Base-by-base conservation (phyloP, 2,888 invertebrate genomes). In the Zygogramma bicolorata region DNA sequence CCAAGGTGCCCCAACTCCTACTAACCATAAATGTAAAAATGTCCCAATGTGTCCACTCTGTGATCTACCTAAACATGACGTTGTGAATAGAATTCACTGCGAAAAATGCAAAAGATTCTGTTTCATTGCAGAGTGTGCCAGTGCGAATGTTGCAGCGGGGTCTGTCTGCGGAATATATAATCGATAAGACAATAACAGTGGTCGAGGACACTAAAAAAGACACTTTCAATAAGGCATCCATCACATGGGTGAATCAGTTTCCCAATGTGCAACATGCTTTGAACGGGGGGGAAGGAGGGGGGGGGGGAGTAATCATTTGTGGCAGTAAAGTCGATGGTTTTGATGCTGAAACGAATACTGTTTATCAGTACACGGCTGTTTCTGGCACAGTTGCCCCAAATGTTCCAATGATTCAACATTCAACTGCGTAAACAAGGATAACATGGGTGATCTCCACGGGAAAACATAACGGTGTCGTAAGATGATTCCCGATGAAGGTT, bases 301-400 rank as follows among this genome's bases (percentile, higher is more conserved):
- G n/a, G n/a, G n/a, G n/a, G n/a, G n/a, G n/a, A 59, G 66, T 67
- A 1, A 6, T 4, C 3, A 67, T 67, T 18, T 42, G 22, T 15
- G 66, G 66, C 1, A 7, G 27, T 4, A 59, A 59, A 67, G 59
- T 67, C 0, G 66, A 67, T 27, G 66, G 66, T 18, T 67, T 20
- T 27, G 40, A 25, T 15, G 20, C 7, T 3, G 15, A 40, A 3
- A 29, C 58, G 13, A 67, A 67, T 42, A 67, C 59, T 2, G 58
- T 67, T 1, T 67, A 67, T n/a, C 59, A 67, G 6, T 67, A 34
- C 58, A 67, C 31, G 66, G 66, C 0, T 67, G 59, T 20, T 46
- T 63, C 29, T 63, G 42, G 42, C 63, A 46, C 8, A 46, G 63
- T 27, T 46, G 60, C 2, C 18, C 15, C 5, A 65, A 49, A 65